phyloP scores from a whole-genome alignment of 2,797 vertebrate genomes.

The Enteromius unitaeniatus region DNA sequence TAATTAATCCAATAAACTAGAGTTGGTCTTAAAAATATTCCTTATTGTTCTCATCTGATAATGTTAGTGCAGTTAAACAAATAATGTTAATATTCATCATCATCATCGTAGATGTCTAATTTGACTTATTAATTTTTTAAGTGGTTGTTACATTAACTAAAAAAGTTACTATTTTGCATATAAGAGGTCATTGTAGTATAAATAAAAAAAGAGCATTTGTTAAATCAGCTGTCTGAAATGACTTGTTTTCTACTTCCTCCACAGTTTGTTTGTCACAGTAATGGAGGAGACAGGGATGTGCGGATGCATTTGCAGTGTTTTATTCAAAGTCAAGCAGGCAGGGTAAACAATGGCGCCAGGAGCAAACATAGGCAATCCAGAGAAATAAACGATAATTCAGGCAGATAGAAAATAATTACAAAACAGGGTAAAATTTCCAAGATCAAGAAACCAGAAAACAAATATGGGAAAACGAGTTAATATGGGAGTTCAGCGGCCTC shows the following conservation, averaged over 20 bases:
- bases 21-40: constrained; percentile 26
- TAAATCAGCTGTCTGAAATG: not conserved
- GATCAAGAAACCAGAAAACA: no score
- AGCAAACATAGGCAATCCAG: no score
- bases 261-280: not conserved
- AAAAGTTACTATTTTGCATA: not conserved
- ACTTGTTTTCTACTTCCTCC: not conserved
- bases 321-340: no score
- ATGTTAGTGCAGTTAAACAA: not conserved
- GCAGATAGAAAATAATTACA: no score
- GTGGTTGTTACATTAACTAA: not conserved
- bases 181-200: not conserved
- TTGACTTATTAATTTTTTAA: not conserved
- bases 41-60: not conserved
- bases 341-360: no score
- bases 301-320: no score
- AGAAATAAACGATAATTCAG: no score
- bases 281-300: no score
- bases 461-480: no score
- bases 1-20: constrained; percentile 54
- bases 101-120: not conserved
- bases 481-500: no score
- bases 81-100: not conserved
- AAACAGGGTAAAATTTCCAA: no score
- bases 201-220: not conserved